Percentiles rank a stretch among this genome's conserved stretches.
Evolutionary conservation across 2,797 vertebrate genomes (phyloP).

Genomic region (Cyclura pinguis): DNA sequence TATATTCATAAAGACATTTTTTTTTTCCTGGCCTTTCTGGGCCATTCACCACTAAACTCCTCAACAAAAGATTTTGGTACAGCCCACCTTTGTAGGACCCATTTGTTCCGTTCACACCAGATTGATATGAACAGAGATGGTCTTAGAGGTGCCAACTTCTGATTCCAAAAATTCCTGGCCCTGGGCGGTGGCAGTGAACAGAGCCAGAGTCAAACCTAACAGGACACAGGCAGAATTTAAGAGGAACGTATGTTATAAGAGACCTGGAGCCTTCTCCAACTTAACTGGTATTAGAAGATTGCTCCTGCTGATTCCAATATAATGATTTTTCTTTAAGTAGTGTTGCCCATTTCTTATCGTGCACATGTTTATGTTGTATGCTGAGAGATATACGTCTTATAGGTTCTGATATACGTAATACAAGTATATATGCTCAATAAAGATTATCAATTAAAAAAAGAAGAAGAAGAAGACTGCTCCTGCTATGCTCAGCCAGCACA

Average conservation of each 20-base stretch:
- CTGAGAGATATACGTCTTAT: too few species aligned
- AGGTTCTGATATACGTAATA: too few species aligned
- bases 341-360: too few species aligned
- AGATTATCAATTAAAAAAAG: too few species aligned
- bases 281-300: background rate
- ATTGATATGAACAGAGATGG: background rate
- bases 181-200: background rate
- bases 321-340: too few species aligned
- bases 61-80: background rate
- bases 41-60: background rate
- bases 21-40: background rate
- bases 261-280: background rate
- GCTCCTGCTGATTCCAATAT: too few species aligned
- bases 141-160: background rate
- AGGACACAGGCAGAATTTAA: background rate
- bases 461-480: background rate
- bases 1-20: background rate
- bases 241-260: background rate
- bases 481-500: background rate
- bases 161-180: background rate
- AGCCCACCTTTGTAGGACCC: background rate
- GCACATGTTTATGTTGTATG: too few species aligned
- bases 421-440: too few species aligned
- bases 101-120: too few species aligned
- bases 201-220: background rate